Evolutionary conservation across 2,888 invertebrate species (phyloP), one percentile per base, ranked within the genome.

Genomic region (Cinara cedri): DNA sequence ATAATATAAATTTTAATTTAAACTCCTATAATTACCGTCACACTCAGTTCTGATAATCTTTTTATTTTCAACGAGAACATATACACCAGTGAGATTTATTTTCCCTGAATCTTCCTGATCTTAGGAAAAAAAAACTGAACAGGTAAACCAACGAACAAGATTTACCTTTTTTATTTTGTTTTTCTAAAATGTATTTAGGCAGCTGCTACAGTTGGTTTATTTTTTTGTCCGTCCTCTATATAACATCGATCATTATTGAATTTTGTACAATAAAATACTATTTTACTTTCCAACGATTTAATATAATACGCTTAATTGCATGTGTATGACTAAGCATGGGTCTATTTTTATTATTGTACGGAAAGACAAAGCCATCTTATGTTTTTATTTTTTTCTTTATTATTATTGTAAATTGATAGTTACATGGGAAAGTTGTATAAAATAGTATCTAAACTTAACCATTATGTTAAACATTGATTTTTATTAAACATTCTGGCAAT

Each of bases 311-410:
- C 13, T 26, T 44, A 44, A 34, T 68, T 24, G 34, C 55, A 42
- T 42, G 16, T 46, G 34, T 60, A 42, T 8, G 11, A 49, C 49
- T 8, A 68, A 10, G 26, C 65, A 34, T 34, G 34, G 34, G 34
- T 34, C 6, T 34, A 34, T 4, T 6, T n/a, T 34, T 3, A 6
- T 60, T 65, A 8, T 49, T 68, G 34, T n/a, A 24, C 14, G 26
- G n/a, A 24, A 78, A 78, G 78, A 78, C 70, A 78, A 78, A 78
- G 78, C 60, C 70, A 51, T 78, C 60, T 70, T 78, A 21, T 44
- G 34, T 51, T 19, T 62, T 76, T 66, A n/a, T n/a, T 60, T 54
- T 68, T 66, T 76, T 51, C 49, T 63, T 57, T 68, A 57, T 62
- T n/a, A 72, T 63, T 51, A 42, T 14, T 70, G 13, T n/a, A n/a